These are phyloP conservation scores for Syrista parreyssii DNA, from an alignment of 2,888 invertebrate species.

Conservation along the genomic window DNA sequence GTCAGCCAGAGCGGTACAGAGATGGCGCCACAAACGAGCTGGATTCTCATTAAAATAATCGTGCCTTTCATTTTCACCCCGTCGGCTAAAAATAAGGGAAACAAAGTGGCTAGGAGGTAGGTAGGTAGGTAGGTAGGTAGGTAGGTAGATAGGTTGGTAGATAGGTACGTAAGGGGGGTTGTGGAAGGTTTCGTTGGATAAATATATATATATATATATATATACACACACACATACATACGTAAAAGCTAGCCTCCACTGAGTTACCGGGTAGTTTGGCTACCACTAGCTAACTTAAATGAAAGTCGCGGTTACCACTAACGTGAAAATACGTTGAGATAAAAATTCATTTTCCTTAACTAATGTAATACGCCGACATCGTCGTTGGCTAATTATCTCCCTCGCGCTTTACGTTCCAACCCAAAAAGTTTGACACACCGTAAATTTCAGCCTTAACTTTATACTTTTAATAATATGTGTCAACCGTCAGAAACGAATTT, in stretches of 20 bases:
- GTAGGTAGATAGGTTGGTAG: neutral
- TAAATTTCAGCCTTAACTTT: neutral
- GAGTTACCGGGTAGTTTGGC: constrained; percentile 49
- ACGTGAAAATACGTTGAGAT: constrained; percentile 50
- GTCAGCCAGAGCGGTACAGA: constrained; percentile 39
- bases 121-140: neutral
- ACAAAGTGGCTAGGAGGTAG: neutral
- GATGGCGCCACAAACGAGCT: constrained; percentile 57
- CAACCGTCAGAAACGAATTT: neutral
- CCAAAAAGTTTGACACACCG: neutral
- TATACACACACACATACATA: too few species aligned
- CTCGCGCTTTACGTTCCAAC: neutral
- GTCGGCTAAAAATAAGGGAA: constrained; percentile 13
- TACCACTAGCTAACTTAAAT: constrained; percentile 53
- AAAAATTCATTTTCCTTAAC: constrained; percentile 56
- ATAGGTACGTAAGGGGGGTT: neutral
- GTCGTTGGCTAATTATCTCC: neutral
- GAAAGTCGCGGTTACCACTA: constrained; percentile 50
- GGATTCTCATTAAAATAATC: constrained; percentile 65
- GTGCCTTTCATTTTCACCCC: constrained; percentile 42
- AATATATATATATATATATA: constrained; percentile 1
- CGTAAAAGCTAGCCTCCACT: neutral
- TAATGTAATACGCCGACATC: constrained; percentile 42
- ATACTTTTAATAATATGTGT: neutral
- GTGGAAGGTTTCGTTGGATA: neutral